Percentiles rank a stretch among this genome's conserved stretches.
Evolutionary conservation across 2,888 invertebrate genomes (phyloP).

Genomic region (Apodemia hepburni): DNA sequence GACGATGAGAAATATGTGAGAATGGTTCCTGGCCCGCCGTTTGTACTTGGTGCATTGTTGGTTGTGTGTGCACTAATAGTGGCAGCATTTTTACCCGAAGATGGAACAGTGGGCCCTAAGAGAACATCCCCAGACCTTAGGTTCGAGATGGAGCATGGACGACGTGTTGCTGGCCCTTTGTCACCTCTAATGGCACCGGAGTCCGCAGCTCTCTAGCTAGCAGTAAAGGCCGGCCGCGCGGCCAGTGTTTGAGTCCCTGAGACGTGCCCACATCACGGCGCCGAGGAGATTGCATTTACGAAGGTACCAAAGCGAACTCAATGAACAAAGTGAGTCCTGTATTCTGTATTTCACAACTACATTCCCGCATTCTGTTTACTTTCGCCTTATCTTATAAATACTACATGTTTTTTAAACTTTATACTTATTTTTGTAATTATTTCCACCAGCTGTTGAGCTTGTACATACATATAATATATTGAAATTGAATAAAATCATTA

Average conservation of each 20-base stretch:
- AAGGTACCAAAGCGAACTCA: conserved; percentile 64
- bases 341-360: conserved; percentile 45
- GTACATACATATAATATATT: conserved; percentile 59
- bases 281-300: conserved; percentile 52
- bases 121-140: conserved; percentile 85
- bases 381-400: conserved; percentile 45
- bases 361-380: conserved; percentile 49
- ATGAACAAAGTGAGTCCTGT: conserved; percentile 48
- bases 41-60: conserved; percentile 97
- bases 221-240: conserved; percentile 60
- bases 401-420: conserved; percentile 64
- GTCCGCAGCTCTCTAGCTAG: conserved; percentile 85
- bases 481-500: conserved; percentile 47
- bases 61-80: conserved; percentile 97
- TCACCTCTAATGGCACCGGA: conserved; percentile 90
- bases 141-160: conserved; percentile 90
- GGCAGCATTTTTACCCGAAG: conserved; percentile 91
- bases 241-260: conserved; percentile 65
- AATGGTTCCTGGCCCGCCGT: conserved; percentile 98
- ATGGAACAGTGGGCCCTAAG: conserved; percentile 58
- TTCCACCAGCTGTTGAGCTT: conserved; percentile 46
- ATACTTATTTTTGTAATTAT: conserved; percentile 62
- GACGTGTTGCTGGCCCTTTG: conserved; percentile 87
- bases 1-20: conserved; percentile 80
- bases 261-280: conserved; percentile 41